Evolutionary conservation across 35 echinoderm and acorn worm genomes (phyloP).

Genomic region (Apostichopus californicus): DNA sequence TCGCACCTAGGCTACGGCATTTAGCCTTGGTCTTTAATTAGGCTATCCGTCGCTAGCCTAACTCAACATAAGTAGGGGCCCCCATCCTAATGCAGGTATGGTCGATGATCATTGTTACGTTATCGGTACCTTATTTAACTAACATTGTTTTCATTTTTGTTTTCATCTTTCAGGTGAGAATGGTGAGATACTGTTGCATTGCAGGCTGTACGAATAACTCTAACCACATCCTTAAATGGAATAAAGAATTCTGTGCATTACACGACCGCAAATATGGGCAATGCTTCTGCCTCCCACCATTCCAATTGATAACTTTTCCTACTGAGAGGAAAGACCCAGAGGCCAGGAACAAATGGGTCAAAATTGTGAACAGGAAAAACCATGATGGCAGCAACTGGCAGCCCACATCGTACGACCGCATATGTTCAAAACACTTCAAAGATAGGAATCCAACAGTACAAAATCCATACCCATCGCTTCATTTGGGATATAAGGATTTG

Average conservation of each 20-base stretch:
- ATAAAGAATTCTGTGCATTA: no score
- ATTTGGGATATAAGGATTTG: not conserved
- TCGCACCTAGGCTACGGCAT: no score
- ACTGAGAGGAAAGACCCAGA: constrained; percentile 67
- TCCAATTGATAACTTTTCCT: constrained; percentile 68
- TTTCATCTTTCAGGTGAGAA: not conserved
- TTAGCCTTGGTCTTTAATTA: no score
- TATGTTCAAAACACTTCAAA: no score
- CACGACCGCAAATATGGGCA: constrained; percentile 1
- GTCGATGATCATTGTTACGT: no score
- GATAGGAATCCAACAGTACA: not conserved
- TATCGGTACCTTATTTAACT: no score
- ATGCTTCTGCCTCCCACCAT: constrained; percentile 69
- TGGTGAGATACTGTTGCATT: not conserved
- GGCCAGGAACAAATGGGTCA: constrained; percentile 43
- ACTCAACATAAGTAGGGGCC: no score
- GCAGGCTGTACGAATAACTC: not conserved
- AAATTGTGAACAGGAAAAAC: not conserved
- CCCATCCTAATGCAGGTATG: no score
- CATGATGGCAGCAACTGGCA: not conserved
- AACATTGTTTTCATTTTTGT: not conserved
- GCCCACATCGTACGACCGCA: no score
- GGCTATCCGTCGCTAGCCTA: no score
- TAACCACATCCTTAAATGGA: not conserved
- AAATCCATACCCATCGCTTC: constrained; percentile 20